phyloP scores from a whole-genome alignment of 2,797 vertebrate species.

The Sarcophilus harrisii region DNA sequence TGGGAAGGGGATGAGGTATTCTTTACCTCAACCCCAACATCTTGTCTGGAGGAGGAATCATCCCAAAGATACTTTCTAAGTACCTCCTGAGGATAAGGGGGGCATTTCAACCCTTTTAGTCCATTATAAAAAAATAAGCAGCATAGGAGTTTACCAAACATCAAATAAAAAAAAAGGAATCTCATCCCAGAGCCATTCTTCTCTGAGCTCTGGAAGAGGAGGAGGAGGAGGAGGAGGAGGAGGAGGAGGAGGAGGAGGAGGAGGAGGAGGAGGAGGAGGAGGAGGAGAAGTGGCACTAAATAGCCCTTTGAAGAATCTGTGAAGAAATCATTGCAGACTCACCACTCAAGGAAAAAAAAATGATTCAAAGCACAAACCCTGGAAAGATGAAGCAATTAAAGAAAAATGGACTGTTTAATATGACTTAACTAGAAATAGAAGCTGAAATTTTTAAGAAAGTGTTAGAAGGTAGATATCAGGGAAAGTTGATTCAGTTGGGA shows the following conservation, averaged over 20 bases:
- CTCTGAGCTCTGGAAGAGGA: not conserved
- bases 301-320: slow-evolving; percentile 35
- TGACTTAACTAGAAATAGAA: slow-evolving; percentile 35
- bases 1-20: not conserved
- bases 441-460: slow-evolving; percentile 34
- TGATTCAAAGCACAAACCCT: slow-evolving; percentile 59
- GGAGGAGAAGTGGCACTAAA: not conserved
- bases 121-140: not conserved
- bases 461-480: slow-evolving; percentile 32
- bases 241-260: no score
- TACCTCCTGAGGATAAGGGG: not conserved
- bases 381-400: slow-evolving; percentile 56
- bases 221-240: no score
- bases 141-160: not conserved
- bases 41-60: not conserved
- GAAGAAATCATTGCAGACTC: slow-evolving; percentile 72
- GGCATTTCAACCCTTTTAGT: not conserved
- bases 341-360: slow-evolving; percentile 59
- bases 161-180: not conserved
- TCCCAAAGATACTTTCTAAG: not conserved
- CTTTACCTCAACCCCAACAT: not conserved
- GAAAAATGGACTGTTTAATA: slow-evolving; percentile 49
- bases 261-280: not conserved
- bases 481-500: not conserved
- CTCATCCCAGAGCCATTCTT: not conserved